Conservation (phyloP, 2,113 vertebrate species). For the Setophaga petechia region DNA sequence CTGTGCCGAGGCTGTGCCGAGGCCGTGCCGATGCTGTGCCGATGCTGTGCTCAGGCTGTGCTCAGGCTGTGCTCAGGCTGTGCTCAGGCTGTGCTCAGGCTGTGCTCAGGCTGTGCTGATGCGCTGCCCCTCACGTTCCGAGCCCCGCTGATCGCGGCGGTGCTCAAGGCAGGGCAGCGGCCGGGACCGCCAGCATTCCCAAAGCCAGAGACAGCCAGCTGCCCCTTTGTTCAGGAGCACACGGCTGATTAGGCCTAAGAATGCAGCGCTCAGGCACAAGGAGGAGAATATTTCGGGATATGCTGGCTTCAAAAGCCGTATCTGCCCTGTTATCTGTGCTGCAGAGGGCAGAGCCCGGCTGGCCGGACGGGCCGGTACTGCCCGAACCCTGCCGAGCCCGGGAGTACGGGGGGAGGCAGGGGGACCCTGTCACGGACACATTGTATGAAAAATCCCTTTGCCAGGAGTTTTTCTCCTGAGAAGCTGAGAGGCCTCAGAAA, state of each 20-base stretch:
- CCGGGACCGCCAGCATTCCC: neutral
- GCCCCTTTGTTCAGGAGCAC: neutral
- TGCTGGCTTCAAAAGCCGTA: neutral
- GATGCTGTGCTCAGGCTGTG: no score
- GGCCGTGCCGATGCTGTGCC: no score
- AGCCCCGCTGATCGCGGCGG: neutral
- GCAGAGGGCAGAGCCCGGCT: neutral
- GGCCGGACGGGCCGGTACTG: neutral
- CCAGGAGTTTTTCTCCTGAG: no score
- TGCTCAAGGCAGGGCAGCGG: neutral
- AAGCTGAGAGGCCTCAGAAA: no score
- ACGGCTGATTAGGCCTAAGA: neutral
- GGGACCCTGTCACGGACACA: no score
- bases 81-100: neutral
- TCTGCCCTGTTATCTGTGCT: constrained; percentile 4
- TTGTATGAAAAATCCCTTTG: no score
- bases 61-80: no score
- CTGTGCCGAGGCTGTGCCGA: neutral
- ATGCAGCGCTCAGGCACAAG: neutral
- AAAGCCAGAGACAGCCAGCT: neutral
- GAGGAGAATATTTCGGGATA: neutral
- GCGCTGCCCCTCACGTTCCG: neutral
- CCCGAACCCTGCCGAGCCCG: neutral
- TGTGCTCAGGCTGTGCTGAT: neutral
- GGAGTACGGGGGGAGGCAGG: neutral